Evolutionary conservation across 1,140 invertebrate species (phyloP).

Genomic region (Trachymyrmex cornetzi): DNA sequence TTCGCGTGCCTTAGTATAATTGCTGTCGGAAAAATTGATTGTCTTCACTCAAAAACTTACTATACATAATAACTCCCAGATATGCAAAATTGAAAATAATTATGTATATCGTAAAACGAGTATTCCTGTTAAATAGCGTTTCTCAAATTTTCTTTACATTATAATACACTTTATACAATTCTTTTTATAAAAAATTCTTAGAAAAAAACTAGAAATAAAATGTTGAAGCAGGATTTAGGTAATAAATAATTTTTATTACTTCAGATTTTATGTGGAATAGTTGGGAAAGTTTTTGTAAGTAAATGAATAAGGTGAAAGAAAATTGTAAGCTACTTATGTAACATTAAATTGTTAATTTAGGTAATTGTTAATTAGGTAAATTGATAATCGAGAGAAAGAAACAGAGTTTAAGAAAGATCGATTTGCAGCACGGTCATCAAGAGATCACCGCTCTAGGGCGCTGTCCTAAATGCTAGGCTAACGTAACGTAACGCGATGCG

Average conservation of each 20-base stretch:
- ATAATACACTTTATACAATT: neutral
- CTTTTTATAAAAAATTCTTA: neutral
- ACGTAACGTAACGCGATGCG: slow-evolving; percentile 78
- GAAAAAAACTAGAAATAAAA: neutral
- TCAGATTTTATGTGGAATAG: neutral
- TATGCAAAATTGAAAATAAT: neutral
- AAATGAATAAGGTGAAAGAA: neutral
- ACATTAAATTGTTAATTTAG: neutral
- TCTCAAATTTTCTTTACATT: neutral
- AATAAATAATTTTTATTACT: neutral
- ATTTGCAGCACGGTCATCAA: neutral
- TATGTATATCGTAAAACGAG: neutral
- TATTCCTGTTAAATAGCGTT: neutral
- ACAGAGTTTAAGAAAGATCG: slow-evolving; percentile 3
- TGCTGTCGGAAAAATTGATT: neutral
- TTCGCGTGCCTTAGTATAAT: slow-evolving; percentile 11
- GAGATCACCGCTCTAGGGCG: neutral
- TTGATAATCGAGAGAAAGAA: neutral
- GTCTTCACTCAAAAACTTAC: neutral
- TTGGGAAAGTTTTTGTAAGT: neutral
- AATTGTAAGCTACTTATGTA: neutral
- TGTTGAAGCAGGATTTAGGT: neutral
- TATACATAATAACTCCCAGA: neutral
- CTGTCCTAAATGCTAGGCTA: slow-evolving; percentile 42
- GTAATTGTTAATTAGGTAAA: no score